Conservation (phyloP, 1,140 invertebrate genomes). For the Cotesia chilonis region DNA sequence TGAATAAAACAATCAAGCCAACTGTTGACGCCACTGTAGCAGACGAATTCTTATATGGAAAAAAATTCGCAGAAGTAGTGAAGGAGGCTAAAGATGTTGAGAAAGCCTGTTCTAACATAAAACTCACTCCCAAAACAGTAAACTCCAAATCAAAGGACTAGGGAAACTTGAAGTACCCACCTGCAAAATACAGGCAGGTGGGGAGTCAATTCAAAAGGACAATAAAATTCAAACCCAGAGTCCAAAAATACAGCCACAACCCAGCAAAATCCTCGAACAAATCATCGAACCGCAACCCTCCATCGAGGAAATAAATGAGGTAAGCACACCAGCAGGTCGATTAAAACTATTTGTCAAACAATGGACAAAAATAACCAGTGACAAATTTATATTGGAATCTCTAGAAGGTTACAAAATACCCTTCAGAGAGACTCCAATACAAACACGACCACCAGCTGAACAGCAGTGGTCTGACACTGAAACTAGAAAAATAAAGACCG, state of each 20-base stretch:
- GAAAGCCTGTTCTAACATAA: conserved; percentile 7
- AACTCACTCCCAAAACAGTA: background rate
- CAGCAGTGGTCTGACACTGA: background rate
- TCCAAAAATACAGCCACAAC: background rate
- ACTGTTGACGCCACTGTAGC: conserved; percentile 19
- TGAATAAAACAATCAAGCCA: conserved; percentile 31
- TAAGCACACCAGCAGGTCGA: conserved; percentile 9
- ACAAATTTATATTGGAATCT: conserved; percentile 20
- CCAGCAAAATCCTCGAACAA: background rate
- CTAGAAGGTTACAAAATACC: conserved; percentile 16
- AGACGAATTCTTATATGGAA: conserved; percentile 36
- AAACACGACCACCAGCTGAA: background rate
- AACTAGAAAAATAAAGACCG: background rate
- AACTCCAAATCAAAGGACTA: conserved; percentile 1
- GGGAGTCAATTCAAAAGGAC: background rate
- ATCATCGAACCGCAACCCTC: background rate
- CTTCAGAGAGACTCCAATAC: background rate
- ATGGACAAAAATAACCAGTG: conserved; percentile 20
- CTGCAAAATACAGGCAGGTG: conserved; percentile 24
- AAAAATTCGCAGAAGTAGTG: conserved; percentile 29
- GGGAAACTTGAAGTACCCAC: conserved; percentile 32
- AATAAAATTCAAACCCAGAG: conserved; percentile 11
- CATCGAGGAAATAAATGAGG: background rate
- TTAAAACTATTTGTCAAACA: background rate
- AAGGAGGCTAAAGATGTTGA: conserved; percentile 28